Percentiles rank a stretch among this genome's conserved stretches.
phyloP scores from a whole-genome alignment of 2,888 invertebrate genomes.

The Meteorus colon region DNA sequence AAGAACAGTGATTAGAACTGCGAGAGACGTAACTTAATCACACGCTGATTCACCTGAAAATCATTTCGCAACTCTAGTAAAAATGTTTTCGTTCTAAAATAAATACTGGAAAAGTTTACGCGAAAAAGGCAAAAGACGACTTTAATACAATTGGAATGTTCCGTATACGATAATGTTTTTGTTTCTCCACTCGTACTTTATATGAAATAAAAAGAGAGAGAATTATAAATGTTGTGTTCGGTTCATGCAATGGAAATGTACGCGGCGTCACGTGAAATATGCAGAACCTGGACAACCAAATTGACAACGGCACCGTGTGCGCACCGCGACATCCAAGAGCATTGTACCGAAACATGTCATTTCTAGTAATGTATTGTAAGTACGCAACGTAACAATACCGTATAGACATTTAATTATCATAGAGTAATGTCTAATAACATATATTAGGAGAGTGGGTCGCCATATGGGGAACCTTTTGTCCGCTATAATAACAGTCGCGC shows the following conservation, averaged over 20 bases:
- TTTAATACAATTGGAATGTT: neutral
- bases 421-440: constrained; percentile 74
- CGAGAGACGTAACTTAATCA: too few species aligned
- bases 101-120: too few species aligned
- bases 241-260: neutral
- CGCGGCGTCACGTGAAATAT: neutral
- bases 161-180: neutral
- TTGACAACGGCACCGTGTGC: constrained; percentile 49
- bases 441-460: constrained; percentile 70
- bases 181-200: neutral
- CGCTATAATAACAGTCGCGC: constrained; percentile 70
- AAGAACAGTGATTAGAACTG: too few species aligned
- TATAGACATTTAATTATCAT: constrained; percentile 74
- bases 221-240: neutral
- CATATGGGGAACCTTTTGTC: constrained; percentile 73
- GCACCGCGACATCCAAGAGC: constrained; percentile 68
- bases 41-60: too few species aligned
- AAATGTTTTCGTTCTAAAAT: too few species aligned
- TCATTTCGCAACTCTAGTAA: too few species aligned
- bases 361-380: constrained; percentile 70
- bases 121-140: too few species aligned
- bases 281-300: constrained; percentile 55
- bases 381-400: constrained; percentile 71
- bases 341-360: constrained; percentile 73
- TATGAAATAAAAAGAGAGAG: neutral